phyloP scores from a whole-genome alignment of 1,140 invertebrate genomes.

The Drosophila rufa region DNA sequence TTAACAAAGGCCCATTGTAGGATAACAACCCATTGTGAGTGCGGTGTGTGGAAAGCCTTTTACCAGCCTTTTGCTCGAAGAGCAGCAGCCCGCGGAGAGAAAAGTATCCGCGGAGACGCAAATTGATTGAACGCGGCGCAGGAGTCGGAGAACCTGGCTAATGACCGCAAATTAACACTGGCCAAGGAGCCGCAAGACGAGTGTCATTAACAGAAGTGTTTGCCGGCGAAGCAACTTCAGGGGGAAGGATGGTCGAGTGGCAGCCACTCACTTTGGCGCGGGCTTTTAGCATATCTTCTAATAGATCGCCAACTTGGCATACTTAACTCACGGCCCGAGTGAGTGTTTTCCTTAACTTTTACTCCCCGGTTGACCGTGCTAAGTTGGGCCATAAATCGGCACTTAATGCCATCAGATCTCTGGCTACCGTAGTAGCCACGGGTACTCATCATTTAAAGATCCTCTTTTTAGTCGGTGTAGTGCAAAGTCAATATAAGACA shows the following conservation, averaged over 20 bases:
- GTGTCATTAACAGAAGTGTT: constrained; percentile 77
- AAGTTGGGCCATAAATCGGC: constrained; percentile 59
- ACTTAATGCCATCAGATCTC: constrained; percentile 33
- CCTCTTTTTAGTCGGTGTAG: neutral
- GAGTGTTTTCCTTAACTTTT: constrained; percentile 43
- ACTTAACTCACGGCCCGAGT: constrained; percentile 60
- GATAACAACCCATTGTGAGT: constrained; percentile 54
- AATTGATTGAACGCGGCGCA: constrained; percentile 71
- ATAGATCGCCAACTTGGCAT: constrained; percentile 72
- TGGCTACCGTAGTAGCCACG: constrained; percentile 23
- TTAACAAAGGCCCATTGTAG: constrained; percentile 76
- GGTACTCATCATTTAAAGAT: constrained; percentile 49
- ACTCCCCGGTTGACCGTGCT: constrained; percentile 33
- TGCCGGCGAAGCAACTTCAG: constrained; percentile 36
- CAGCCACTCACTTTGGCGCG: constrained; percentile 58
- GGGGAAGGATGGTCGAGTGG: constrained; percentile 36
- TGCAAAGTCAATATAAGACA: neutral
- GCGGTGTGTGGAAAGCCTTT: constrained; percentile 55
- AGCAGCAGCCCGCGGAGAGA: constrained; percentile 14
- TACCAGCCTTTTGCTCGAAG: constrained; percentile 16
- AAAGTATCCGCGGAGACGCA: constrained; percentile 62
- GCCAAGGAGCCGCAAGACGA: constrained; percentile 62
- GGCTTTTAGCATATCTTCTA: constrained; percentile 80
- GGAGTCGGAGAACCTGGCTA: constrained; percentile 66
- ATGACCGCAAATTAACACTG: constrained; percentile 80